These are phyloP conservation scores for Phalangium opilio DNA, from an alignment of 2,888 invertebrate genomes.

Conservation along the genomic window DNA sequence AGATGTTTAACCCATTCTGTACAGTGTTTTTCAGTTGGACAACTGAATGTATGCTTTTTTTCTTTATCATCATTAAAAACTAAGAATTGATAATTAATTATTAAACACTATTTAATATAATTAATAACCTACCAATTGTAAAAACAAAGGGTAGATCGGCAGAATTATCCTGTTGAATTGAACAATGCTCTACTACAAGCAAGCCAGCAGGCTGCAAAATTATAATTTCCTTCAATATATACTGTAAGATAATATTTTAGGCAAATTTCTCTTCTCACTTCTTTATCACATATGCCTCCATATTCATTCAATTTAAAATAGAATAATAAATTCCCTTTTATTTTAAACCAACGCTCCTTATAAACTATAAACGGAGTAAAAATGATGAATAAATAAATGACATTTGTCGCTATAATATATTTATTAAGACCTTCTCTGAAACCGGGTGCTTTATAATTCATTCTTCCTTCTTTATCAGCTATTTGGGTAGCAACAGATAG, in stretches of 20 bases:
- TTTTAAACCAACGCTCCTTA: slow-evolving; percentile 61
- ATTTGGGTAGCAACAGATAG: slow-evolving; percentile 7
- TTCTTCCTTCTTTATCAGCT: slow-evolving; percentile 50
- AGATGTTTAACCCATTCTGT: slow-evolving; percentile 17
- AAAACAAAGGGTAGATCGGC: slow-evolving; percentile 50
- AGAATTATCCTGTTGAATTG: slow-evolving; percentile 49
- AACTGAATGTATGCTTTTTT: slow-evolving; percentile 17
- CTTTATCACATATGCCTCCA: slow-evolving; percentile 45
- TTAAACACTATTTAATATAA: not conserved
- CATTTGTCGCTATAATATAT: too few species aligned
- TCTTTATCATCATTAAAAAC: slow-evolving; percentile 18
- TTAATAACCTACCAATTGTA: slow-evolving; percentile 38
- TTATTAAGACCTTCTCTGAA: slow-evolving; percentile 15
- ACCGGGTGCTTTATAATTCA: slow-evolving; percentile 44
- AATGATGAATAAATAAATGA: too few species aligned
- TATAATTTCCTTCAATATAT: slow-evolving; percentile 2
- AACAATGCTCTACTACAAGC: slow-evolving; percentile 56
- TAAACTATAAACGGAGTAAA: slow-evolving; percentile 48
- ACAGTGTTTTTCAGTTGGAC: slow-evolving; percentile 12
- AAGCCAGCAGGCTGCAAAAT: slow-evolving; percentile 47
- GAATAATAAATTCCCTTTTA: slow-evolving; percentile 56
- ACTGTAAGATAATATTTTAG: not conserved
- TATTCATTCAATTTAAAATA: slow-evolving; percentile 55
- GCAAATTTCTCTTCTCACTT: slow-evolving; percentile 22
- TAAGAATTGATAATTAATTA: not conserved